phyloP scores from a whole-genome alignment of 2,888 invertebrate genomes.

The Drosophila setosimentum region DNA sequence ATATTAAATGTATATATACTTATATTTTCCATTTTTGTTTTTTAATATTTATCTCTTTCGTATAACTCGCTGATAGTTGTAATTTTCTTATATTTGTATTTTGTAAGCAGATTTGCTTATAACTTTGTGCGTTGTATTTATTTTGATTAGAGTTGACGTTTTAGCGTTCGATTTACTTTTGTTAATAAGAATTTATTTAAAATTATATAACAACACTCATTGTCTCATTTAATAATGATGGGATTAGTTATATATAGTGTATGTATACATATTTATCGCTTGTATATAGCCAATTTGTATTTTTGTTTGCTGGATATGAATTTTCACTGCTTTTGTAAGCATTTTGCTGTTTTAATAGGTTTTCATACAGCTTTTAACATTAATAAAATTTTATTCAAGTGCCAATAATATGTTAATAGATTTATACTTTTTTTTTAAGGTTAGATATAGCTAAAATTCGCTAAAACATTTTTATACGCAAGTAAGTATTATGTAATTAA shows the following conservation, averaged over 20 bases:
- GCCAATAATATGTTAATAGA: slow-evolving; percentile 65
- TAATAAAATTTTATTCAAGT: slow-evolving; percentile 77
- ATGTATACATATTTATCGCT: slow-evolving; percentile 40
- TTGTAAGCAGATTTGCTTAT: slow-evolving; percentile 75
- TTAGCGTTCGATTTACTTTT: slow-evolving; percentile 47
- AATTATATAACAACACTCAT: slow-evolving; percentile 76
- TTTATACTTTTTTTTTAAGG: slow-evolving; percentile 39
- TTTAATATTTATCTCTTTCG: slow-evolving; percentile 11
- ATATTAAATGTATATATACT: slow-evolving; percentile 4
- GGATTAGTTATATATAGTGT: slow-evolving; percentile 42
- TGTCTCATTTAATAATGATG: slow-evolving; percentile 48
- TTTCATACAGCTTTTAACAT: slow-evolving; percentile 63
- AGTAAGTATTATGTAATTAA: slow-evolving; percentile 48
- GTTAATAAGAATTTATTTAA: slow-evolving; percentile 56
- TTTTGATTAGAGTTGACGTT: slow-evolving; percentile 55
- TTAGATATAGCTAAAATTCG: slow-evolving; percentile 67
- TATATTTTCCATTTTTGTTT: slow-evolving; percentile 22
- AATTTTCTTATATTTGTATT: slow-evolving; percentile 46
- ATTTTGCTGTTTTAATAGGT: slow-evolving; percentile 26
- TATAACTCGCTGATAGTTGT: slow-evolving; percentile 25
- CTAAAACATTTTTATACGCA: slow-evolving; percentile 67
- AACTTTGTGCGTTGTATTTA: slow-evolving; percentile 73
- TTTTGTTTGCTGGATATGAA: slow-evolving; percentile 65
- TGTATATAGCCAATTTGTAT: slow-evolving; percentile 67
- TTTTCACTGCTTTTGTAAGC: slow-evolving; percentile 62